These are phyloP conservation scores for Mirounga angustirostris DNA, from an alignment of 2,113 vertebrate genomes.

Conservation along the genomic window DNA sequence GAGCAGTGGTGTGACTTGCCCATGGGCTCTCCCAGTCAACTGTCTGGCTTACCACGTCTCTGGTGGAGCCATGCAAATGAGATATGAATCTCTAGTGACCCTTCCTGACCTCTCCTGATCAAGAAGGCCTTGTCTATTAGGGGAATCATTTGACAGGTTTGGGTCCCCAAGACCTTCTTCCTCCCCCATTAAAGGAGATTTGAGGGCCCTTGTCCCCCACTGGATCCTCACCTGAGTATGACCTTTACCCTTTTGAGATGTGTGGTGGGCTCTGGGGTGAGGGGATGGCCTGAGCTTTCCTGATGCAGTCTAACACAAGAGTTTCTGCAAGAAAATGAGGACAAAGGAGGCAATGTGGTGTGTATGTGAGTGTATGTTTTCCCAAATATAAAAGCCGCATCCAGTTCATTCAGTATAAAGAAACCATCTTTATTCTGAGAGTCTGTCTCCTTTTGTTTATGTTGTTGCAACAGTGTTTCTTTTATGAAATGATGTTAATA, in stretches of 20 bases:
- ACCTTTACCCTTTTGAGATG: not conserved
- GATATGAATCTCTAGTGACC: not conserved
- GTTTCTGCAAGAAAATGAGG: not conserved
- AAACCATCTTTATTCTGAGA: not conserved
- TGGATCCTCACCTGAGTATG: not conserved
- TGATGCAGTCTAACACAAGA: not conserved
- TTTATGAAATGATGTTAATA: not conserved
- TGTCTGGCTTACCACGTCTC: not conserved
- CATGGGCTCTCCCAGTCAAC: accelerated
- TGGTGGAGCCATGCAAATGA: not conserved
- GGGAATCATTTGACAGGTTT: not conserved
- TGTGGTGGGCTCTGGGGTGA: not conserved
- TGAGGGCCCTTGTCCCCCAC: not conserved
- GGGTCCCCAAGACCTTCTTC: not conserved
- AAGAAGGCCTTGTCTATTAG: not conserved
- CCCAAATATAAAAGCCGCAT: not conserved
- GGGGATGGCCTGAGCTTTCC: not conserved
- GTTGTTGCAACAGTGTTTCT: not conserved
- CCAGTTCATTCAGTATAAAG: not conserved
- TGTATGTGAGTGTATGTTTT: not conserved
- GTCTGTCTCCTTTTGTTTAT: conserved; percentile 13
- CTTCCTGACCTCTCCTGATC: not conserved
- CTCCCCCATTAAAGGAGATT: not conserved
- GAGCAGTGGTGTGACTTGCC: not conserved
- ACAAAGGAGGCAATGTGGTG: not conserved